Evolutionary conservation across 1,140 invertebrate species (phyloP), one percentile per base, ranked within the genome.

Genomic region (Homarus americanus): DNA sequence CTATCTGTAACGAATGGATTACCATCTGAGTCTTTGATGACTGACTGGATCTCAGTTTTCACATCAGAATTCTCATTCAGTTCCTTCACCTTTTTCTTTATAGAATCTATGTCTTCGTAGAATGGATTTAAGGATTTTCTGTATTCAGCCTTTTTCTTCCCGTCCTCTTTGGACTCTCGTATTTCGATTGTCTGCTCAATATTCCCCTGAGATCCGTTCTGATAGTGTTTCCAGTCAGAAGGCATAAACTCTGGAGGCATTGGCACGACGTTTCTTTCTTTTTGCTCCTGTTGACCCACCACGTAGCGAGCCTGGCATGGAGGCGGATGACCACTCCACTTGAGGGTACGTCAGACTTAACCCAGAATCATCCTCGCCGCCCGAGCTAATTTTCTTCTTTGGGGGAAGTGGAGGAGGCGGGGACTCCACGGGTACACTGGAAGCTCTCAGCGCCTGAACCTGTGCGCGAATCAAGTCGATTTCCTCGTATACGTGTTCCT

Each of bases 401-500:
- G 89, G 89, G 15, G 92, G 92, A n/a, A 91, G 83, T 15, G 90
- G 90, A 78, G 92, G 92, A 40, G 92, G 92, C 10, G 82, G 58
- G 41, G 85, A 73, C 5, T 91, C 82, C 24, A 83, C 49, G 1
- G 86, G 83, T 3, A 91, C 79, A 75, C 85, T 91, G 24, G 89
- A 88, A 34, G 88, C 73, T 58, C 89, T 82, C 41, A 92, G 34
- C 73, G 90, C 82, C 32, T 92, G 87, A 73, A 89, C 90, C 83
- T 92, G 92, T 15, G 84, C 80, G 32, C 82, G 85, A 17, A 92
- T 91, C 34, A 91, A 90, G 32, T 91, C 92, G 44, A 92, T 92
- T 69, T 92, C 92, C 40, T 92, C 92, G 34, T 92, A 92, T 20
- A 92, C 85, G 66, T 92, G 92, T 34, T 92, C 92, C 40, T 92